These are phyloP conservation scores for Sycobia sp. DNA, from an alignment of 1,140 invertebrate species.

Conservation along the genomic window DNA sequence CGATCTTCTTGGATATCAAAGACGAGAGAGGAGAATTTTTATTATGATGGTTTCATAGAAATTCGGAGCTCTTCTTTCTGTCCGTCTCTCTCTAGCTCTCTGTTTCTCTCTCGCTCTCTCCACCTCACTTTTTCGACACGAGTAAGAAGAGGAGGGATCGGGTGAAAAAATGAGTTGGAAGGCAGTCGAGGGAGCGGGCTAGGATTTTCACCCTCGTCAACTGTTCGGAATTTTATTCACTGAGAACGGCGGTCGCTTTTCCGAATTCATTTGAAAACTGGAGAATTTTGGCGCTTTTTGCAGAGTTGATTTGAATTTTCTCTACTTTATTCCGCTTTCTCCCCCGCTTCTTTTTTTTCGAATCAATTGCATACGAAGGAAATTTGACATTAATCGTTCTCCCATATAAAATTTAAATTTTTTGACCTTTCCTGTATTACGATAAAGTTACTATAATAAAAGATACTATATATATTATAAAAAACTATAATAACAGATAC, in stretches of 20 bases:
- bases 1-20: too few species aligned
- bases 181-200: background rate
- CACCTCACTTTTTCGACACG: background rate
- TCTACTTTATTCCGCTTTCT: background rate
- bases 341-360: too few species aligned
- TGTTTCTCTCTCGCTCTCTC: background rate
- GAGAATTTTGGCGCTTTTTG: background rate
- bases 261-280: background rate
- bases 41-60: too few species aligned
- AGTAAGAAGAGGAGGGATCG: background rate
- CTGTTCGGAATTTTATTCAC: slow-evolving; percentile 18
- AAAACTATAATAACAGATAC: too few species aligned
- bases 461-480: too few species aligned
- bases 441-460: too few species aligned
- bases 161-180: background rate
- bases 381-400: too few species aligned
- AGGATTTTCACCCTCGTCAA: slow-evolving; percentile 13
- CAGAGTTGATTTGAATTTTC: background rate
- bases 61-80: too few species aligned
- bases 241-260: background rate
- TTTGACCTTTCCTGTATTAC: too few species aligned
- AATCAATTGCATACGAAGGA: too few species aligned
- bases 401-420: too few species aligned
- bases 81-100: background rate
- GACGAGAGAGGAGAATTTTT: too few species aligned